Evolutionary conservation across 2,797 vertebrate genomes (phyloP).

Genomic region (Pogonophryne albipinna): DNA sequence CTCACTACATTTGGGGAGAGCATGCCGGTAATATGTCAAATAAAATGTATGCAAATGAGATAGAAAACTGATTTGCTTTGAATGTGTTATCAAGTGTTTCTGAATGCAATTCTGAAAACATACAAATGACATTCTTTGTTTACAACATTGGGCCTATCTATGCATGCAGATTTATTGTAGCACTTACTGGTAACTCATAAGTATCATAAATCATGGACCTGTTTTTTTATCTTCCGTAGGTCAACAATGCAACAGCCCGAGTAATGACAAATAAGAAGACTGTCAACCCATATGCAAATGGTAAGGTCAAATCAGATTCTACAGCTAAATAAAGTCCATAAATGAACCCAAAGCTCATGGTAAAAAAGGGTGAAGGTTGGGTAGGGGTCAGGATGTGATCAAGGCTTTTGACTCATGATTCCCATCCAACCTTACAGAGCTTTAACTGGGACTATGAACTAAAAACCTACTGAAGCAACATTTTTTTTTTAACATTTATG

Average conservation of each 20-base stretch:
- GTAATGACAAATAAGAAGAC: slow-evolving; percentile 99
- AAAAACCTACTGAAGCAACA: no score
- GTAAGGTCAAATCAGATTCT: slow-evolving; percentile 76
- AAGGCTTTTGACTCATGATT: no score
- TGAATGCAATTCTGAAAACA: slow-evolving; percentile 90
- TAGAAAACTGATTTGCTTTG: slow-evolving; percentile 88
- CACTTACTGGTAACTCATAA: slow-evolving; percentile 35
- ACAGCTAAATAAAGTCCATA: not conserved
- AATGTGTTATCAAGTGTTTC: slow-evolving; percentile 89
- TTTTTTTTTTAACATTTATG: no score
- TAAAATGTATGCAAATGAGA: slow-evolving; percentile 70
- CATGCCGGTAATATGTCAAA: slow-evolving; percentile 71
- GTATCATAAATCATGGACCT: slow-evolving; percentile 44
- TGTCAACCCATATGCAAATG: slow-evolving; percentile 97
- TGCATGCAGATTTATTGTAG: slow-evolving; percentile 85
- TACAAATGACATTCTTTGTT: slow-evolving; percentile 85
- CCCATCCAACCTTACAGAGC: no score
- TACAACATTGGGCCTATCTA: slow-evolving; percentile 82
- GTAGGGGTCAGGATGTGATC: no score
- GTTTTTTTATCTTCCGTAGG: slow-evolving; percentile 70
- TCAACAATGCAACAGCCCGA: slow-evolving; percentile 93
- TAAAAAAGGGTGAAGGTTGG: no score
- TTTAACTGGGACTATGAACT: no score
- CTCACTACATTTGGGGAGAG: slow-evolving; percentile 66
- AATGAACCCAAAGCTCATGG: no score